Base-by-base conservation (phyloP, 2,797 vertebrate species). In the Phalloptychus januarius region DNA sequence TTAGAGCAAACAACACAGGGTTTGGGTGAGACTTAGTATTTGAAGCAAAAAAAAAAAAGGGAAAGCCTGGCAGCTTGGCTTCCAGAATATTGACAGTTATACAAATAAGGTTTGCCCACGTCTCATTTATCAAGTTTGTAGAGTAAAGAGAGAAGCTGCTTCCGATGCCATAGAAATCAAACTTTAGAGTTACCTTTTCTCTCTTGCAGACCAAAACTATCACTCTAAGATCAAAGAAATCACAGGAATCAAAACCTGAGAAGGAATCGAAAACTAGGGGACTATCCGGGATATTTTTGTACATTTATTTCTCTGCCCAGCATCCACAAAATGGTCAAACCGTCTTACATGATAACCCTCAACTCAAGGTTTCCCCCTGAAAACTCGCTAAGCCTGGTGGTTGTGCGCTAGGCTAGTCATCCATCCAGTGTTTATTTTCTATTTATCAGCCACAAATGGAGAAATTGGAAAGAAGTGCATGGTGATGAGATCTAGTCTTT, bases 1-100 rank as follows among this genome's bases (percentile, higher is more conserved):
- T 58, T 75, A 85, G 79, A 72, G 77, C 65, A 79, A 76, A 79
- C 73, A n/a, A 4, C 67, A 12, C 65, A 0, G 50, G 38, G 31
- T 6, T 61, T 65, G 61, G 16, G 46, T 45, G 31, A 13, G 79
- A 23, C 71, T 76, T 36, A 18, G 54, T 74, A 69, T 74, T 20
- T 72, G 33, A 50, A 52, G 36, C n/a, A 58, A 58, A 58, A 16
- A 75, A 63, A 31, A n/a, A n/a, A 73, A 0, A 16, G 7, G 20
- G 56, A 12, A 23, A 44, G 67, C 40, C 44, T 20, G 52, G 61
- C 70, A 46, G 78, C 69, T 38, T 48, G 33, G 44, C 50, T 65
- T 77, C 36, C 36, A 50, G 25, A 74, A 52, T 40, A 36, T 52
- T 69, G 38, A 74, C 40, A 63, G 61, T 23, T 44, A n/a, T 3